phyloP scores from a whole-genome alignment of 2,797 vertebrate species.

The Pseudochirops cupreus region DNA sequence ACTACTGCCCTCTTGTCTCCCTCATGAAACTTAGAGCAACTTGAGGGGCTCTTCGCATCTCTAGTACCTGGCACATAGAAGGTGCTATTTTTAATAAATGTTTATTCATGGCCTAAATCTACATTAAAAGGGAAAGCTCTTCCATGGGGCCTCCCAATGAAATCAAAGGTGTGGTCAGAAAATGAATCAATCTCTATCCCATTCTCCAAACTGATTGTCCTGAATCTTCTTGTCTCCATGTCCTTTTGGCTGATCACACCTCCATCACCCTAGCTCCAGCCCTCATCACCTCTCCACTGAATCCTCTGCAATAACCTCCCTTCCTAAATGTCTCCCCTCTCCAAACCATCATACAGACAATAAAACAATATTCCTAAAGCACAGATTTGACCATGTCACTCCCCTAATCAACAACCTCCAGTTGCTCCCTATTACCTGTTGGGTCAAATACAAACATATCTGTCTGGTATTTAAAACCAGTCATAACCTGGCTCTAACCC shows the following conservation, averaged over 20 bases:
- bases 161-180: background rate
- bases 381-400: background rate
- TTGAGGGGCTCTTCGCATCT: background rate
- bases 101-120: background rate
- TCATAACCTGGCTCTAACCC: background rate
- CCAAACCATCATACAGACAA: background rate
- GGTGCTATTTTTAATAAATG: background rate
- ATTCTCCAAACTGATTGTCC: background rate
- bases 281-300: background rate
- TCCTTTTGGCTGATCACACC: background rate
- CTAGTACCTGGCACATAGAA: background rate
- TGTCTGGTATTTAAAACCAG: background rate
- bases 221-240: background rate
- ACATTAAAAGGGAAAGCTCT: background rate
- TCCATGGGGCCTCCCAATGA: background rate
- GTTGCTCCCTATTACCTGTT: background rate
- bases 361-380: background rate
- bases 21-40: background rate
- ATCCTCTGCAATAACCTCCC: background rate
- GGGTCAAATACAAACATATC: background rate
- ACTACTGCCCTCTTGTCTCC: background rate
- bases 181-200: background rate
- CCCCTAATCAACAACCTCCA: background rate
- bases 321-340: background rate
- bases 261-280: background rate